Base-by-base conservation (phyloP, 2,113 vertebrate species). In the Trinectes maculatus region DNA sequence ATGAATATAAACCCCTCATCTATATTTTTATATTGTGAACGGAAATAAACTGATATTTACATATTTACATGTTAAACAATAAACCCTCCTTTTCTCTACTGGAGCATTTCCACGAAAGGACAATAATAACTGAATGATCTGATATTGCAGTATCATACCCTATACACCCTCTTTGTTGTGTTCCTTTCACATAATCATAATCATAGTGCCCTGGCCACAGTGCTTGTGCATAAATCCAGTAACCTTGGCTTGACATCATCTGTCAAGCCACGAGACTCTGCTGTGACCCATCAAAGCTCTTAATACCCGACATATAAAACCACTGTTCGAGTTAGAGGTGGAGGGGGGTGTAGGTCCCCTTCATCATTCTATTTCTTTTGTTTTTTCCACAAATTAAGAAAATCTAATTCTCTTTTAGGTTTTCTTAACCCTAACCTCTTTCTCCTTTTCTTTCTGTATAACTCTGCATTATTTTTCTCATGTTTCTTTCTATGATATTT, bases 181-280 rank as follows among this genome's bases (percentile, higher is more conserved):
- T 34, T 6, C 6, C 48, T 71, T 58, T 62, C 44, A 56, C 26
- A 59, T 51, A 49, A 21, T 59, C 48, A 68, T 74, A 52, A 58
- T 75, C 53, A 40, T 63, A 21, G n/a, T 36, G 40, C 39, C 46
- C 21, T 3, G 47, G 34, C 21, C 47, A 11, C 34, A 25, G 19
- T 4, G 42, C 47, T 33, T 0, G 15, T 65, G 49, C 46, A 69
- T 72, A 49, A 75, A 74, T 83, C 67, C 66, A 56, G 11, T 84
- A 82, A 84, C 88, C 83, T 87, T 87, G 81, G 59, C 72, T 85
- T 61, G 18, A 58, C 39, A 44, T 61, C 8, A 48, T 60, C 47
- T 68, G 67, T 52, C 53, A 39, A 54, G 43, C 70, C 59, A 63
- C 36, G 58, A 72, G 44, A 49, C 44, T 73, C 52, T 66, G 59